These are phyloP conservation scores for Suillia variegata DNA, from an alignment of 2,888 invertebrate species.

Conservation along the genomic window DNA sequence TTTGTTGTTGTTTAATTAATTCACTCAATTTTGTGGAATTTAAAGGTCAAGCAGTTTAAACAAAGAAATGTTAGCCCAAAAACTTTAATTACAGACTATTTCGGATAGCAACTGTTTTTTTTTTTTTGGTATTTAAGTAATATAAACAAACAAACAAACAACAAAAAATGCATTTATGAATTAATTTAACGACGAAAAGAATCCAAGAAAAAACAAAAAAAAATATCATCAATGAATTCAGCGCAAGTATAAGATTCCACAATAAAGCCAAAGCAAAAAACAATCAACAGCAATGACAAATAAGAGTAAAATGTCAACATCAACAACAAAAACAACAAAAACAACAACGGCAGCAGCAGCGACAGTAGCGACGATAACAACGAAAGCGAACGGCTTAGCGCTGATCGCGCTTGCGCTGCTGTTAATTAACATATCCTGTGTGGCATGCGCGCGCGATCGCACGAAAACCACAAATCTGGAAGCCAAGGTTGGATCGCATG, in stretches of 20 bases:
- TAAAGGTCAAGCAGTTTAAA: neutral
- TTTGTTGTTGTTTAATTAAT: no score
- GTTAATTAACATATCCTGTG: slow-evolving; percentile 59
- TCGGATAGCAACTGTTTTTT: neutral
- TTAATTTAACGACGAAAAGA: slow-evolving; percentile 15
- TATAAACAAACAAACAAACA: neutral
- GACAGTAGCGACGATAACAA: slow-evolving; percentile 10
- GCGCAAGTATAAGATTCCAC: no score
- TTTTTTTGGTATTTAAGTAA: neutral
- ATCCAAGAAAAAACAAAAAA: neutral
- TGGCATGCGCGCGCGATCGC: slow-evolving; percentile 47
- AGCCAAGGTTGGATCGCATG: slow-evolving; percentile 61
- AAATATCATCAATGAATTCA: no score
- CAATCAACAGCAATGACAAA: slow-evolving; percentile 16
- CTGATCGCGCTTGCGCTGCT: slow-evolving; percentile 36
- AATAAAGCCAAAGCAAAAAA: slow-evolving; percentile 1
- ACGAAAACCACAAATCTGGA: slow-evolving; percentile 54
- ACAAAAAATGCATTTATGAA: neutral
- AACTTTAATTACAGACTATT: neutral
- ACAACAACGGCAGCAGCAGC: slow-evolving; percentile 10
- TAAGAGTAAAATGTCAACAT: slow-evolving; percentile 16
- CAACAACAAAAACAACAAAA: slow-evolving; percentile 20
- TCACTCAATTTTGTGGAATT: neutral
- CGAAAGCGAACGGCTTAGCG: slow-evolving; percentile 6
- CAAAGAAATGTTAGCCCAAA: neutral